These are phyloP conservation scores for Holothuria scabra DNA, from an alignment of 53 echinoderm and acorn worm genomes.

Conservation along the genomic window DNA sequence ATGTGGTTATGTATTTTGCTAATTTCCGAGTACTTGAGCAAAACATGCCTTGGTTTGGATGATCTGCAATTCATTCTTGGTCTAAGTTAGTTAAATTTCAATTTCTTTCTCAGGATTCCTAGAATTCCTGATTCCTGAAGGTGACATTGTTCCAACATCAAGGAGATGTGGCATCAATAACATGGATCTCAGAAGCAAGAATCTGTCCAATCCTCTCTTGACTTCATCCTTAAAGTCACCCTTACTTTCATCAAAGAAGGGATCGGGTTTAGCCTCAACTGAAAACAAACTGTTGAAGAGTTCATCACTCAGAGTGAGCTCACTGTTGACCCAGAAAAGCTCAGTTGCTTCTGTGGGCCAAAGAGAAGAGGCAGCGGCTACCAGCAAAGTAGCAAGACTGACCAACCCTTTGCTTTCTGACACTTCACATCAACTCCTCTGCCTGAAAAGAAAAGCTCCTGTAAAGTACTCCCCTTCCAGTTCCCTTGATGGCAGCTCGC, in stretches of 20 bases:
- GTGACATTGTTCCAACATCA: no score
- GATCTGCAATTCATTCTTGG: no score
- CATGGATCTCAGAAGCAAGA: slow-evolving; percentile 36
- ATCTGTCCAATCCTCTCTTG: slow-evolving; percentile 30
- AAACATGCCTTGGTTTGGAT: no score
- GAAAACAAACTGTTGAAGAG: slow-evolving; percentile 18
- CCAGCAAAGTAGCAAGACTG: neutral
- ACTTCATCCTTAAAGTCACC: neutral
- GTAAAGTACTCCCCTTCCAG: neutral
- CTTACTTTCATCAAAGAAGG: neutral
- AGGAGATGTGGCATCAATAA: neutral
- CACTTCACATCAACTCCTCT: neutral
- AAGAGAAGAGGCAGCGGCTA: neutral
- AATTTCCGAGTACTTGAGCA: no score
- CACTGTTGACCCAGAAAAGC: neutral
- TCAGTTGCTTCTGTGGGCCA: neutral
- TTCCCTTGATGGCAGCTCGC: neutral
- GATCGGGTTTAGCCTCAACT: neutral
- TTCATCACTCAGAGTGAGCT: neutral
- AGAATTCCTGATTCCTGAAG: no score
- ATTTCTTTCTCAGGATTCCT: no score
- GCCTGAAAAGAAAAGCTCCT: neutral
- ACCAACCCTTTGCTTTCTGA: neutral
- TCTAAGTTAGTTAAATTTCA: no score
- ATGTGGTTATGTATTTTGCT: no score